Evolutionary conservation across 2,113 vertebrate genomes (phyloP).

Genomic region (Petaurus breviceps): DNA sequence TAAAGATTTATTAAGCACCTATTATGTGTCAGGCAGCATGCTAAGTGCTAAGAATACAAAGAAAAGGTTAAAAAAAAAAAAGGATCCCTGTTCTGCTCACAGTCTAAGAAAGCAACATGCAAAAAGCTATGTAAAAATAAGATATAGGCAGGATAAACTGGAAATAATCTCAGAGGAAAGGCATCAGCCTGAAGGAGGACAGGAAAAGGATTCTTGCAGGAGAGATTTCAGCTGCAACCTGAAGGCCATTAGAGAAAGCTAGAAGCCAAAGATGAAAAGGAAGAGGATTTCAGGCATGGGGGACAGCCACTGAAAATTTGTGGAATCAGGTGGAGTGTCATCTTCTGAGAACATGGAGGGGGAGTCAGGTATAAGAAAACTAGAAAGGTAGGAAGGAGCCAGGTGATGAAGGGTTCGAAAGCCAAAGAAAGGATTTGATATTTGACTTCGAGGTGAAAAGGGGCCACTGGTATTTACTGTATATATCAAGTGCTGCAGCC

Average conservation of each 20-base stretch:
- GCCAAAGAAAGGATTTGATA: too few species aligned
- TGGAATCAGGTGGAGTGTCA: too few species aligned
- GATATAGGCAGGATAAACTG: background rate
- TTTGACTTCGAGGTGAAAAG: too few species aligned
- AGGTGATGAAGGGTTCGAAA: too few species aligned
- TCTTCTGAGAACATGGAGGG: background rate
- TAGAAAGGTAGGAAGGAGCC: too few species aligned
- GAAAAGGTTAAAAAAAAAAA: background rate
- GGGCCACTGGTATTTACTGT: too few species aligned
- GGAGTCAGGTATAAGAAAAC: too few species aligned
- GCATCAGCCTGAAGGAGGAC: background rate
- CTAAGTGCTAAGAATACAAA: background rate
- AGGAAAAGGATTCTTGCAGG: background rate
- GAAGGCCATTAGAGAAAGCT: background rate
- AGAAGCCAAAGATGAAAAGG: background rate
- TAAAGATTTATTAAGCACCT: background rate
- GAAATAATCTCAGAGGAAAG: background rate
- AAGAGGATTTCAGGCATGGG: background rate
- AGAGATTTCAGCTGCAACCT: background rate
- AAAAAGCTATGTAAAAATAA: background rate
- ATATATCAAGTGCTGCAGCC: too few species aligned
- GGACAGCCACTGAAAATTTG: background rate
- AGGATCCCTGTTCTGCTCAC: background rate
- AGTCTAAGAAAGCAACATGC: background rate
- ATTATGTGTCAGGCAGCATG: background rate